Evolutionary conservation across 2,888 invertebrate species (phyloP).

Genomic region (Troides helena): DNA sequence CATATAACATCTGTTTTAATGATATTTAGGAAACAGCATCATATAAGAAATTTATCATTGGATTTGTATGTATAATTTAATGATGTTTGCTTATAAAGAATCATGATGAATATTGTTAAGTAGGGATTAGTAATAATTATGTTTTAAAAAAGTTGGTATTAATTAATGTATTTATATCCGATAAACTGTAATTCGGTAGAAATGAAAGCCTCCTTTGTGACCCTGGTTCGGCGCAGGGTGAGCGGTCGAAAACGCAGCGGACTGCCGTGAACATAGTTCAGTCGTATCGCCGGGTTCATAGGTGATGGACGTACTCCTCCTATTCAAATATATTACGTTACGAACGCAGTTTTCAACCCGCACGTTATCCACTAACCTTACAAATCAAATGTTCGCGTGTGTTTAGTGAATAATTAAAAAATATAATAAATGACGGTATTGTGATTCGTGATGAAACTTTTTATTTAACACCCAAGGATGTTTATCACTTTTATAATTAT

Average conservation of each 20-base stretch:
- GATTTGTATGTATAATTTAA: too few relatives aligned
- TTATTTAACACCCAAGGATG: conserved; percentile 64
- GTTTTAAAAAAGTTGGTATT: neutral
- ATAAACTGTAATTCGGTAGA: conserved; percentile 59
- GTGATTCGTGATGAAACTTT: conserved; percentile 69
- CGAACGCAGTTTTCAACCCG: conserved; percentile 37
- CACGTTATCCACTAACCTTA: conserved; percentile 34
- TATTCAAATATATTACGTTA: conserved; percentile 34
- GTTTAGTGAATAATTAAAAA: conserved; percentile 36
- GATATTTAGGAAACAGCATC: too few relatives aligned
- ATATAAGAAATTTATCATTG: too few relatives aligned
- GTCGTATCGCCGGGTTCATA: conserved; percentile 52
- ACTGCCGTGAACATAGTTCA: conserved; percentile 49
- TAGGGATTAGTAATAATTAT: neutral
- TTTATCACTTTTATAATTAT: conserved; percentile 64
- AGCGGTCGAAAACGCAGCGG: conserved; percentile 50
- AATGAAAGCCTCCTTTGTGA: conserved; percentile 62
- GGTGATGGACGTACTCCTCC: conserved; percentile 45
- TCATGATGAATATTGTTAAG: too few relatives aligned
- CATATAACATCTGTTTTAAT: too few relatives aligned
- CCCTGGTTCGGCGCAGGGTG: conserved; percentile 60
- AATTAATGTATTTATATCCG: conserved; percentile 28
- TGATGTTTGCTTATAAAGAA: neutral
- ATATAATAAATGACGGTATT: conserved; percentile 29
- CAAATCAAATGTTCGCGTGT: conserved; percentile 46